Conservation (phyloP, 2,888 invertebrate genomes). For the Hyalella azteca region DNA sequence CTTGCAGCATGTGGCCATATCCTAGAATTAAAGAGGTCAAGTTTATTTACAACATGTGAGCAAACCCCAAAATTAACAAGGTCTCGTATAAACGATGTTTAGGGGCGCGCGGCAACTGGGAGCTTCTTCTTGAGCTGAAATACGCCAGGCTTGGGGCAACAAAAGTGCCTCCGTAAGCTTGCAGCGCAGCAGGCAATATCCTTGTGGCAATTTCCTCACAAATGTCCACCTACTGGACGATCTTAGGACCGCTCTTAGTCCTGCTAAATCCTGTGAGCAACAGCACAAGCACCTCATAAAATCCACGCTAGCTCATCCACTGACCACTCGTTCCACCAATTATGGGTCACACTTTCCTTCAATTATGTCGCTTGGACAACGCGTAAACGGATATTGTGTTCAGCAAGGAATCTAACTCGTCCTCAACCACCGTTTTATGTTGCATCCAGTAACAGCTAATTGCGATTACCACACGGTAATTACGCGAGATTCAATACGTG, state of each 20-base stretch:
- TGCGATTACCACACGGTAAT: no score
- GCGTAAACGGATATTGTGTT: slow-evolving; percentile 27
- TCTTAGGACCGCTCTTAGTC: slow-evolving; percentile 16
- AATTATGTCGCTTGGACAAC: slow-evolving; percentile 22
- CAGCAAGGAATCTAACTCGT: no score
- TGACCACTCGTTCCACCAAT: slow-evolving; percentile 34
- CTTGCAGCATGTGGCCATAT: no score
- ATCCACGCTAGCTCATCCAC: slow-evolving; percentile 32
- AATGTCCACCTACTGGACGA: slow-evolving; percentile 16
- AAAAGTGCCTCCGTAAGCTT: slow-evolving; percentile 9
- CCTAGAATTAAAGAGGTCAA: no score
- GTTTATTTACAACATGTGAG: no score
- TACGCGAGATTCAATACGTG: no score
- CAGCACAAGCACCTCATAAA: slow-evolving; percentile 30
- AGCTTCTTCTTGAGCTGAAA: background rate
- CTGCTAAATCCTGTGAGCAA: slow-evolving; percentile 34
- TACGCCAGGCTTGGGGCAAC: background rate
- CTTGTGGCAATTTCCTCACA: slow-evolving; percentile 26
- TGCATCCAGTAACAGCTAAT: no score
- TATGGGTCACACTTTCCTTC: slow-evolving; percentile 17
- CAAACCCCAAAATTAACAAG: no score
- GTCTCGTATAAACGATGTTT: no score
- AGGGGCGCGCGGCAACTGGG: no score
- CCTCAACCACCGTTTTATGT: no score
- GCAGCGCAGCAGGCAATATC: slow-evolving; percentile 9